phyloP scores from a whole-genome alignment of 2,888 invertebrate species.

The Ypsolopha scabrella region DNA sequence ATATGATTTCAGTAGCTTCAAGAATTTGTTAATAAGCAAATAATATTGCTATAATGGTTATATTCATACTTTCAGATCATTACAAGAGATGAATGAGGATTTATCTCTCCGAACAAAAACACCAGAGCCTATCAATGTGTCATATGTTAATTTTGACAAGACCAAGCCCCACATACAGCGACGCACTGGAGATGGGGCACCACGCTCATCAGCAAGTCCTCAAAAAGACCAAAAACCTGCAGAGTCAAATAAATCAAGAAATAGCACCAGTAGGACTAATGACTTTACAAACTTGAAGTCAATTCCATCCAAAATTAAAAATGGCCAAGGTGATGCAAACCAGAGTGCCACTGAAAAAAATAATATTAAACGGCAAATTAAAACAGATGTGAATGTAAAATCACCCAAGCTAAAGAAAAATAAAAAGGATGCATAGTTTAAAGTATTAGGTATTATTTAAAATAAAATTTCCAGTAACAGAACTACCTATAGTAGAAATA shows the following conservation, averaged over 20 bases:
- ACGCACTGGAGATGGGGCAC: conserved; percentile 30
- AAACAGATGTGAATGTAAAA: conserved; percentile 27
- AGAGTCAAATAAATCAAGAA: neutral
- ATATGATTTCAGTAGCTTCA: neutral
- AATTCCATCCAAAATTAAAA: neutral
- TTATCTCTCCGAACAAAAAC: conserved; percentile 11
- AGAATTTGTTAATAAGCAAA: no score
- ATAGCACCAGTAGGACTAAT: neutral
- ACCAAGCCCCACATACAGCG: conserved; percentile 31
- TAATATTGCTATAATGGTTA: neutral
- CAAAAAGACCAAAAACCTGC: neutral
- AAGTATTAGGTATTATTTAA: neutral
- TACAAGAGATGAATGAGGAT: neutral
- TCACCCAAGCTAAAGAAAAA: conserved; percentile 35
- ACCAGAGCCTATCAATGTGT: conserved; percentile 30
- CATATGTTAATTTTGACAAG: conserved; percentile 56
- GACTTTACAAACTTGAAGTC: neutral
- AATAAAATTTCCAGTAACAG: no score
- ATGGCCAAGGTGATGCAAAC: neutral
- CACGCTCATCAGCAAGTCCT: conserved; percentile 3
- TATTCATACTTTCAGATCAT: neutral
- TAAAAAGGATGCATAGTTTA: conserved; percentile 26
- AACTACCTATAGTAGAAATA: no score
- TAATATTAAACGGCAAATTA: conserved; percentile 34
- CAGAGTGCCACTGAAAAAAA: conserved; percentile 22